Percentiles rank a stretch among this genome's conserved stretches.
Evolutionary conservation across 2,888 invertebrate species (phyloP).

Genomic region (Diplolepis rosae): DNA sequence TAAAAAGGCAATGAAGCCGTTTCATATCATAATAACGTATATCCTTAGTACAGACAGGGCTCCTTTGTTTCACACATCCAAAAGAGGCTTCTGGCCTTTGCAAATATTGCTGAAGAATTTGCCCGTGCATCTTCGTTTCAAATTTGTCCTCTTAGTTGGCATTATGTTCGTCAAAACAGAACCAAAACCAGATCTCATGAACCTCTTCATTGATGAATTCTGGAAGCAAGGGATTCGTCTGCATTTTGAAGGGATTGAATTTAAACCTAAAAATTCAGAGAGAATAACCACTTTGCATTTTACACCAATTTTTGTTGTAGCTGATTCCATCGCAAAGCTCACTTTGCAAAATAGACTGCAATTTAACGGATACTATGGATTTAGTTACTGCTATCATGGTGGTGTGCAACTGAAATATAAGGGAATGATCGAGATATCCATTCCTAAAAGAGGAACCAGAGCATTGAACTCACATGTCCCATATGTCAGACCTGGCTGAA

Average conservation of each 20-base stretch:
- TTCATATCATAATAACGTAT: neutral
- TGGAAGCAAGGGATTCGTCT: neutral
- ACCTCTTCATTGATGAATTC: no score
- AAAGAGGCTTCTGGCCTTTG: slow-evolving; percentile 26
- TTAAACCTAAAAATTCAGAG: neutral
- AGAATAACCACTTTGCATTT: neutral
- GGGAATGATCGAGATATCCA: slow-evolving; percentile 32
- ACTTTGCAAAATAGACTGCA: no score
- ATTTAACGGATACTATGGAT: no score
- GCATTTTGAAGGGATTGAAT: neutral
- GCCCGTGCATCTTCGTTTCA: slow-evolving; percentile 23
- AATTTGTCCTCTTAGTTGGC: slow-evolving; percentile 3
- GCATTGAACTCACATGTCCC: slow-evolving; percentile 18
- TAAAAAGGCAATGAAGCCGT: neutral
- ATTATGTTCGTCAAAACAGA: no score
- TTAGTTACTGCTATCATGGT: slow-evolving; percentile 37
- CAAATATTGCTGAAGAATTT: slow-evolving; percentile 29
- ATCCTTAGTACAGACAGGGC: neutral
- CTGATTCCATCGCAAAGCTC: slow-evolving; percentile 33
- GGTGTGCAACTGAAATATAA: slow-evolving; percentile 6
- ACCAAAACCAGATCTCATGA: no score
- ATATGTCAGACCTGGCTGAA: neutral
- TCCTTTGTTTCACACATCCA: slow-evolving; percentile 24
- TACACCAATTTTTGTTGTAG: slow-evolving; percentile 21
- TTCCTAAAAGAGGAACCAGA: slow-evolving; percentile 26